These are phyloP conservation scores for Hylia prasina DNA, from an alignment of 2,113 vertebrate genomes.

Conservation along the genomic window DNA sequence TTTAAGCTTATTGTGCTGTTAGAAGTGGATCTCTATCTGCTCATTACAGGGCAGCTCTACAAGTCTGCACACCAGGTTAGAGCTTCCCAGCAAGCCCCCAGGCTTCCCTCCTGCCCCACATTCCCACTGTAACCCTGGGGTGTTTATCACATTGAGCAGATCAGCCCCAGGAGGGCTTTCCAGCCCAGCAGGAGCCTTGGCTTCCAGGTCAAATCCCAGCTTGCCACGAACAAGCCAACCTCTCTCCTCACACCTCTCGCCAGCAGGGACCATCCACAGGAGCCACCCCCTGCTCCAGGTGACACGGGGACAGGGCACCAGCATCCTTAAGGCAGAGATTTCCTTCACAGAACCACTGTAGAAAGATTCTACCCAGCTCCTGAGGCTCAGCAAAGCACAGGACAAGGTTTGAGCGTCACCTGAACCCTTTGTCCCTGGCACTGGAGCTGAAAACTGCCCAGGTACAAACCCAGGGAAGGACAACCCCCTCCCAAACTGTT, in stretches of 20 bases:
- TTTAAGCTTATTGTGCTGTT: not conserved
- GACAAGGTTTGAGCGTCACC: fast-evolving
- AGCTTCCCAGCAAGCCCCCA: not conserved
- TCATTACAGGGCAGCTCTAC: not conserved
- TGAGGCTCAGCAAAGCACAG: not conserved
- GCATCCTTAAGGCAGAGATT: not conserved
- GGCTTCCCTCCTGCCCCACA: not conserved
- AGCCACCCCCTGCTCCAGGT: not conserved
- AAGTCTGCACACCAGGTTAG: not conserved
- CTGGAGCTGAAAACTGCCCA: not conserved
- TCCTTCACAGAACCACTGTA: fast-evolving
- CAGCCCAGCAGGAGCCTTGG: not conserved
- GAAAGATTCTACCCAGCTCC: not conserved
- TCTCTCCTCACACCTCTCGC: not conserved
- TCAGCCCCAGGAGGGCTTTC: not conserved
- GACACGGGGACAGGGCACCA: not conserved
- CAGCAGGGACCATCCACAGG: not conserved
- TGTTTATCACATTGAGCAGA: not conserved
- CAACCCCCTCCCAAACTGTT: not conserved
- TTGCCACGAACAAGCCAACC: not conserved
- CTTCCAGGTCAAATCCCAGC: not conserved
- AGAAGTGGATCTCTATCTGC: not conserved
- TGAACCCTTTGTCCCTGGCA: fast-evolving
- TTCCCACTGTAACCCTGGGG: not conserved
- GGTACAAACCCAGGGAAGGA: not conserved